Conservation (phyloP, 2,797 vertebrate genomes). For the Gymnopithys bicolor region DNA sequence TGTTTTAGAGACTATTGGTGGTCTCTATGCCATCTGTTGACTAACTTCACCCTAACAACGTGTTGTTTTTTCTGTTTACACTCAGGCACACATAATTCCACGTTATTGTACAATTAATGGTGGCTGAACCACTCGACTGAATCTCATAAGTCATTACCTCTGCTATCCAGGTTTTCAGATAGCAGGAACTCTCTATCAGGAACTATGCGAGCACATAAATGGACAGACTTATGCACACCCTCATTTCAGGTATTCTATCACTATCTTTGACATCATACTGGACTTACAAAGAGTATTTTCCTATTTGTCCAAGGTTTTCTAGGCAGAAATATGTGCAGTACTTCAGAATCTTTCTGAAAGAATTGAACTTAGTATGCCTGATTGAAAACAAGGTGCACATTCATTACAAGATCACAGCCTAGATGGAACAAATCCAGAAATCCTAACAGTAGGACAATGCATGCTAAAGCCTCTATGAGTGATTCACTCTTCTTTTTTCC, state of each 20-base stretch:
- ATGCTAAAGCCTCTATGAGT: not conserved
- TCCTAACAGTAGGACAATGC: not conserved
- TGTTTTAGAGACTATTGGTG: constrained; percentile 26
- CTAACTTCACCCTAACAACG: constrained; percentile 15
- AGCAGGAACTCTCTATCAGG: not conserved
- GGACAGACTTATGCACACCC: accelerated
- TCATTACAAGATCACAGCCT: not conserved
- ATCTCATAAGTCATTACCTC: not conserved
- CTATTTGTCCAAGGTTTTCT: not conserved
- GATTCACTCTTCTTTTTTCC: not conserved
- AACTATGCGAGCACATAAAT: not conserved
- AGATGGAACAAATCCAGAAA: not conserved
- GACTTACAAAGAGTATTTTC: not conserved
- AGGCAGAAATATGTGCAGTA: not conserved
- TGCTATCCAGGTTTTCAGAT: not conserved
- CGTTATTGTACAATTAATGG: not conserved
- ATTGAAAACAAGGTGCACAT: not conserved
- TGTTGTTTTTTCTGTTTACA: not conserved
- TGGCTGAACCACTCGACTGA: not conserved
- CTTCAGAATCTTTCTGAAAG: not conserved
- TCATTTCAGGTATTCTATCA: not conserved
- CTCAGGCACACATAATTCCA: not conserved
- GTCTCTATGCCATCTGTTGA: constrained; percentile 21
- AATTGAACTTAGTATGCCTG: not conserved
- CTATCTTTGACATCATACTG: not conserved